Percentiles rank a stretch among this genome's conserved stretches.
phyloP scores from a whole-genome alignment of 2,113 vertebrate genomes.

The Pao palembangensis region DNA sequence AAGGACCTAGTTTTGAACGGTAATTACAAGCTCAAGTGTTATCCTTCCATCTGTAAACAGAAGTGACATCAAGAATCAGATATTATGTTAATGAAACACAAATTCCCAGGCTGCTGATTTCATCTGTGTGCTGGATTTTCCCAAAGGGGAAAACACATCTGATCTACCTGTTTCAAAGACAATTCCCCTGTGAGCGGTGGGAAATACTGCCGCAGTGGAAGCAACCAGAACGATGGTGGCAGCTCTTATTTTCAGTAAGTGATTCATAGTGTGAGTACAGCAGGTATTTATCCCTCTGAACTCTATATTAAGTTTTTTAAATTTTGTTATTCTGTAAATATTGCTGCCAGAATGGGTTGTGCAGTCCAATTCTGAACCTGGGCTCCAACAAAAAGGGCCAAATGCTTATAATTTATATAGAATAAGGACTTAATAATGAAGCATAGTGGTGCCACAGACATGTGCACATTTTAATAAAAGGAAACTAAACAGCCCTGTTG shows the following conservation, averaged over 20 bases:
- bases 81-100: neutral
- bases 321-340: no score
- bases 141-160: conserved; percentile 5
- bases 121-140: conserved; percentile 14
- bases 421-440: no score
- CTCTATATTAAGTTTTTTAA: no score
- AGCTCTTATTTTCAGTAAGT: neutral
- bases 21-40: conserved; percentile 19
- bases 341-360: no score
- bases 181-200: neutral
- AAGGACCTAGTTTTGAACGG: neutral
- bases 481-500: no score
- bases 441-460: no score
- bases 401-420: no score
- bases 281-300: no score
- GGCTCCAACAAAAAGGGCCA: no score
- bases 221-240: neutral
- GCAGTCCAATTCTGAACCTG: no score
- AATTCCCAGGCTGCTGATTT: neutral
- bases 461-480: no score
- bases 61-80: neutral
- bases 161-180: neutral
- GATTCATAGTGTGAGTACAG: no score
- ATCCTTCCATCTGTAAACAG: neutral
- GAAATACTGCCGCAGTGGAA: conserved; percentile 1